Evolutionary conservation across 2,888 invertebrate genomes (phyloP).

Genomic region (Petrolisthes cinctipes): DNA sequence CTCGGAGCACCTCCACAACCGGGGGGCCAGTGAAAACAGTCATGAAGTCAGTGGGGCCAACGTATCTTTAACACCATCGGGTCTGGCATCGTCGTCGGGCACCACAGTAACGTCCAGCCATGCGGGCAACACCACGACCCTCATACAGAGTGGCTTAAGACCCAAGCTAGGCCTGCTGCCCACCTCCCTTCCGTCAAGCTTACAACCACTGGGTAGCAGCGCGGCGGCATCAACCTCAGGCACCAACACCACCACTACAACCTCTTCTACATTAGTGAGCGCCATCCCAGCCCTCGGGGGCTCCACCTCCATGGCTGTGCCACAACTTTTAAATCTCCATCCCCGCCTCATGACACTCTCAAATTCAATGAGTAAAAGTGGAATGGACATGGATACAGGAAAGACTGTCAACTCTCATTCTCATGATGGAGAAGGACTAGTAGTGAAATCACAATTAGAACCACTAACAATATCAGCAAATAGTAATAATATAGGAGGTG

Average conservation of each 20-base stretch:
- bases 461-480: slow-evolving; percentile 62
- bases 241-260: slow-evolving; percentile 39
- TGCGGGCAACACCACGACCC: slow-evolving; percentile 43
- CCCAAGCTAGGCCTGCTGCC: slow-evolving; percentile 51
- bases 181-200: slow-evolving; percentile 47
- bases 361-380: slow-evolving; percentile 51
- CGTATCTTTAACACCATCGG: slow-evolving; percentile 31
- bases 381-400: slow-evolving; percentile 47
- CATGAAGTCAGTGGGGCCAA: slow-evolving; percentile 51
- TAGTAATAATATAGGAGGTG: slow-evolving; percentile 71
- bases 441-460: slow-evolving; percentile 60
- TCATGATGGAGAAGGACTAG: slow-evolving; percentile 53
- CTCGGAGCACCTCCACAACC: slow-evolving; percentile 57
- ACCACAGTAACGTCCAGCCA: slow-evolving; percentile 54
- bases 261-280: slow-evolving; percentile 37
- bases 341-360: slow-evolving; percentile 55
- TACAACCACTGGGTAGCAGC: slow-evolving; percentile 43
- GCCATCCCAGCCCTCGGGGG: slow-evolving; percentile 41
- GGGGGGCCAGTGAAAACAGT: slow-evolving; percentile 51
- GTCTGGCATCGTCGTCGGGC: slow-evolving; percentile 52
- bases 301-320: slow-evolving; percentile 52
- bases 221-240: slow-evolving; percentile 31
- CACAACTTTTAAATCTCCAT: slow-evolving; percentile 52
- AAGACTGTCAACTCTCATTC: slow-evolving; percentile 57
- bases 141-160: slow-evolving; percentile 47